These are phyloP conservation scores for Procambarus virginalis DNA, from an alignment of 1,140 invertebrate species.

Conservation along the genomic window DNA sequence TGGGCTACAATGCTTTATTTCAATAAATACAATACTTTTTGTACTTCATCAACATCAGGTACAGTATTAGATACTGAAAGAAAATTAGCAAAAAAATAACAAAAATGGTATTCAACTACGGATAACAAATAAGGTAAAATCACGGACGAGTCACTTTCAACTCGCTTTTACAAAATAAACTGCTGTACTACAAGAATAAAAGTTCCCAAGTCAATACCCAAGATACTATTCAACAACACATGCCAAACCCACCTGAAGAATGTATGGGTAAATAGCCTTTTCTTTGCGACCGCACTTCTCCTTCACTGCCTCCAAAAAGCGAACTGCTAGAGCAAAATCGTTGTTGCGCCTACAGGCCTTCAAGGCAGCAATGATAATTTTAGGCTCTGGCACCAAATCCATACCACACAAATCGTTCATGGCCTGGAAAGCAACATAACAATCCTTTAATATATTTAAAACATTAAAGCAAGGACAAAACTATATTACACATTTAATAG, in stretches of 20 bases:
- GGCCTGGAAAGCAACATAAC: constrained; percentile 72
- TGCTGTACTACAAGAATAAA: not conserved
- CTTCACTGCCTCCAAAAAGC: constrained; percentile 94
- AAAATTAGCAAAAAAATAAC: too few relatives aligned
- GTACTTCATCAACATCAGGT: too few relatives aligned
- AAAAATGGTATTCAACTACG: too few relatives aligned
- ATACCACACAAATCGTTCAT: constrained; percentile 83
- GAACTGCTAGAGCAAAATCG: constrained; percentile 92
- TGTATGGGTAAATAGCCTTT: constrained; percentile 91
- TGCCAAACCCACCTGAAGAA: constrained; percentile 78
- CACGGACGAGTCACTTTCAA: too few relatives aligned
- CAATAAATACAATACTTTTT: too few relatives aligned
- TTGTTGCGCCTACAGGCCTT: constrained; percentile 94
- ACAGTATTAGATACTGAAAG: too few relatives aligned
- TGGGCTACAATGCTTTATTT: too few relatives aligned
- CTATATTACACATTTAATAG: not conserved
- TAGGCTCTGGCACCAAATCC: constrained; percentile 96
- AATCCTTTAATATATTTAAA: not conserved
- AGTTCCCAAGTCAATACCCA: too few relatives aligned
- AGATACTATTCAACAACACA: not conserved
- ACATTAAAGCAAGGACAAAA: not conserved
- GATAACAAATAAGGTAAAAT: not conserved
- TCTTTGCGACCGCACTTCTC: constrained; percentile 89
- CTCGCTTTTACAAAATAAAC: too few relatives aligned
- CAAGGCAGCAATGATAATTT: constrained; percentile 92